Base-by-base conservation (phyloP, 1,140 invertebrate genomes). In the Drosophila nebulosa region DNA sequence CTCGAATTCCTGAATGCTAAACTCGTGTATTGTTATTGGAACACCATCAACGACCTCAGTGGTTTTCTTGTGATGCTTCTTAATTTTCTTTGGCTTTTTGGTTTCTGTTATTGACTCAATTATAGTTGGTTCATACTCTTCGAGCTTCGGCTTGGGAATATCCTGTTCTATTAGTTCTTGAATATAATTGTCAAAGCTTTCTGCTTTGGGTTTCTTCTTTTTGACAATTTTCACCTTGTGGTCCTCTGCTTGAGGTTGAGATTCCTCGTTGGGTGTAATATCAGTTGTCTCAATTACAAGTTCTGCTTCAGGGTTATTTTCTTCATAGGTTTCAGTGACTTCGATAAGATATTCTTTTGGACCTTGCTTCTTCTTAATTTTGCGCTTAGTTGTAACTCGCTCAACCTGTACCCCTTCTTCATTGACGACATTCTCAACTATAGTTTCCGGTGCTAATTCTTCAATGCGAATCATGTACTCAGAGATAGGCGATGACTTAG, bases 351-450 rank as follows among this genome's bases (percentile, higher is more conserved):
- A 90, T 70, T 90, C 86, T 2, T 73, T 86, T 1, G 60, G 64
- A 27, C 86, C 86, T 1, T 55, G 52, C 42, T 79, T 78, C 57
- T 90, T 90, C 24, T 90, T 91, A 2, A 91, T 70, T 32, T 63
- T 90, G 4, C 86, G 64, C 30, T 86, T 91, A 4, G 79, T 80
- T 9, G 65, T 86, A 18, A 78, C 76, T 36, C 78, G 90, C 78
- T 76, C 78, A 1, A 83, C 62, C 52, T 79, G 68, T 12, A 79
- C 73, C 4, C 91, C 81, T 4, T 91, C 92, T 39, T 92, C 93
- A 12, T 90, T 79, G 24, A 73, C 36, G 3, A 92, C 63, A 81
- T 92, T 56, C 21, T 86, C 77, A 0, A 57, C 71, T 42, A 58
- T 32, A 51, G 64, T 74, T 75, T 90, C 90, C 18, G 92, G 85